These are phyloP conservation scores for Pollenia griseotomentosa DNA, from an alignment of 2,888 invertebrate species.

Conservation along the genomic window DNA sequence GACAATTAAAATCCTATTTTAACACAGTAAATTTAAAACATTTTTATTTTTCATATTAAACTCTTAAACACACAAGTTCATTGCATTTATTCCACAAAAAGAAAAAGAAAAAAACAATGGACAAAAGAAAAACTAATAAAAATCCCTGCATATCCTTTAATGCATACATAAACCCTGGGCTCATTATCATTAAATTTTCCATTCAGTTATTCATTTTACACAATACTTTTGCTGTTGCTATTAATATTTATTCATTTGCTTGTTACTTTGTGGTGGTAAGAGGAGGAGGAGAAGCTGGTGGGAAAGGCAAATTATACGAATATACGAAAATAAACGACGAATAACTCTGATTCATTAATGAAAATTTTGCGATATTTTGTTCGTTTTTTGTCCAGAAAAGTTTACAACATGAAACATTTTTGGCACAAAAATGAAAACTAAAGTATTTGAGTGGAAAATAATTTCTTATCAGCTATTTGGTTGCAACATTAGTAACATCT, in stretches of 20 bases:
- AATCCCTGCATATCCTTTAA: constrained; percentile 18
- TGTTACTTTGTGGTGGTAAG: not conserved
- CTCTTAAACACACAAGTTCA: constrained; percentile 44
- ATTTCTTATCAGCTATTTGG: constrained; percentile 48
- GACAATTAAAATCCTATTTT: too few species aligned
- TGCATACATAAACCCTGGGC: not conserved
- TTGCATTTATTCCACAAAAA: not conserved
- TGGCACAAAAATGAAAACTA: constrained; percentile 10
- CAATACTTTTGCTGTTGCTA: constrained; percentile 20
- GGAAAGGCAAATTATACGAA: not conserved
- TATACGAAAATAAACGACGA: not conserved
- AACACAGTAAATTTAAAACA: too few species aligned
- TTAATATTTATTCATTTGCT: constrained; percentile 42
- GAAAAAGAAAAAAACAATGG: not conserved
- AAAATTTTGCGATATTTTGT: constrained; percentile 48
- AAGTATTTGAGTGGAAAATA: constrained; percentile 60
- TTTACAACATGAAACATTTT: constrained; percentile 38
- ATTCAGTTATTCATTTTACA: constrained; percentile 41
- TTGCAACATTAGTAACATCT: constrained; percentile 62
- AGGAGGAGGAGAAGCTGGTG: not conserved
- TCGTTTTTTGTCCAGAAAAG: not conserved
- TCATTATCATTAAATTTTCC: constrained; percentile 62
- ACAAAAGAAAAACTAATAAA: not conserved
- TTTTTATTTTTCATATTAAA: constrained; percentile 31
- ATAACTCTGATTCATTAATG: constrained; percentile 52